A percentile compares a stretch with the other conserved stretches of the same genome.
Conservation (phyloP, 1,140 invertebrate species). For the Brevipalpus yothersi region DNA sequence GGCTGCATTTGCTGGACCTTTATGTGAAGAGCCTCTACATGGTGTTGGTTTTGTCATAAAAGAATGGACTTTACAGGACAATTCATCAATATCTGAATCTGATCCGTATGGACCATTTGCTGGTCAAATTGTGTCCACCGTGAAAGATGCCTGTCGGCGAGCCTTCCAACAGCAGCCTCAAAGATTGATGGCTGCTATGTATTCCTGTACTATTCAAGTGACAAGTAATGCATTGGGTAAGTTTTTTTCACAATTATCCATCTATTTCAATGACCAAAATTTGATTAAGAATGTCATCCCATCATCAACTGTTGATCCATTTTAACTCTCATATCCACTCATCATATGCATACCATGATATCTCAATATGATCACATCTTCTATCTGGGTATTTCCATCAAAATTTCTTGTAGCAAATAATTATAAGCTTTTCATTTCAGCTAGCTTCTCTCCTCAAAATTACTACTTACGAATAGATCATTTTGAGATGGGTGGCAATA, state of each 20-base stretch:
- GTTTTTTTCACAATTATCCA: conserved; percentile 19
- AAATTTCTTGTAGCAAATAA: too few relatives aligned
- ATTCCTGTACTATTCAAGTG: conserved; percentile 72
- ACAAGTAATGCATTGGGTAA: conserved; percentile 76
- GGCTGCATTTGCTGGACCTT: conserved; percentile 56
- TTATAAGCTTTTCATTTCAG: too few relatives aligned
- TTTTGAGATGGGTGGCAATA: too few relatives aligned
- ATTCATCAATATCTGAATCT: conserved; percentile 4
- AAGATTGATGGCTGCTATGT: conserved; percentile 85
- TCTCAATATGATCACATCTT: too few relatives aligned
- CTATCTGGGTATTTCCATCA: too few relatives aligned
- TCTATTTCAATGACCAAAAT: neutral
- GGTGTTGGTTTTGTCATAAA: conserved; percentile 73
- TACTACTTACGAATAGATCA: too few relatives aligned
- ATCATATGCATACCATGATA: too few relatives aligned
- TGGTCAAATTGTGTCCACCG: conserved; percentile 72
- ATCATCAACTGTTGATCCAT: too few relatives aligned
- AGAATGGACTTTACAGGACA: conserved; percentile 31
- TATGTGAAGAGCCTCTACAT: conserved; percentile 88
- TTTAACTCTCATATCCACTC: too few relatives aligned
- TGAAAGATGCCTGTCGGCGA: conserved; percentile 64
- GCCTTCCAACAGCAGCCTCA: conserved; percentile 71
- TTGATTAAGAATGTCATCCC: neutral
- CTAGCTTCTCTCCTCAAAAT: too few relatives aligned
- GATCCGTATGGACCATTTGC: conserved; percentile 26